Conservation (phyloP, 1,140 invertebrate species). For the Hyles vespertilio region DNA sequence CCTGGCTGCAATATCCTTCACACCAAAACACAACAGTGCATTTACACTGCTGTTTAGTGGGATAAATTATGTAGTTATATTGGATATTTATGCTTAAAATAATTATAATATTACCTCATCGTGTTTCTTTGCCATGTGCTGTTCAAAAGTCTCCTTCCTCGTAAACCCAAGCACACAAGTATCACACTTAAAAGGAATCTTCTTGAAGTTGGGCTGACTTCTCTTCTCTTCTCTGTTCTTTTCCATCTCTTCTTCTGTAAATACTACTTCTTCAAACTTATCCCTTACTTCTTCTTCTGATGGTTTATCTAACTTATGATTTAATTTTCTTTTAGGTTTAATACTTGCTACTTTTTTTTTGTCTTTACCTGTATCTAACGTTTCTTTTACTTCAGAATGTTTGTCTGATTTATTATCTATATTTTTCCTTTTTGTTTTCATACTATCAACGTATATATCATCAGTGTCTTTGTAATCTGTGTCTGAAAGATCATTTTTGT, state of each 20-base stretch:
- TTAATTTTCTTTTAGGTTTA: not conserved
- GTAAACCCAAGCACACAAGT: slow-evolving; percentile 43
- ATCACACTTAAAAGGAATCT: slow-evolving; percentile 44
- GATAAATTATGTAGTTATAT: too few relatives aligned
- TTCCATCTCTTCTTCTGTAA: slow-evolving; percentile 39
- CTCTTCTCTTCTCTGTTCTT: slow-evolving; percentile 39
- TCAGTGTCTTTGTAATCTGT: slow-evolving; percentile 5
- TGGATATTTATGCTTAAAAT: too few relatives aligned
- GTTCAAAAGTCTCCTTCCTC: slow-evolving; percentile 26
- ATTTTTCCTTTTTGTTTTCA: slow-evolving; percentile 3
- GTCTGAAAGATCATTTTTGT: not conserved
- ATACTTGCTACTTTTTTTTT: not conserved
- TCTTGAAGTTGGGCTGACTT: slow-evolving; percentile 44
- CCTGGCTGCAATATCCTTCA: too few relatives aligned
- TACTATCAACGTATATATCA: slow-evolving; percentile 4
- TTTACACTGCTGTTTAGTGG: too few relatives aligned
- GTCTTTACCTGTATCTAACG: not conserved
- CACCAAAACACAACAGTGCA: too few relatives aligned
- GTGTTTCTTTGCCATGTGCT: slow-evolving; percentile 40
- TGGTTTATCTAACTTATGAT: slow-evolving; percentile 11
- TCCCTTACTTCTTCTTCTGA: slow-evolving; percentile 20
- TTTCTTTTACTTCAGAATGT: not conserved
- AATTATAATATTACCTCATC: slow-evolving; percentile 23
- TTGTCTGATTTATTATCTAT: too few relatives aligned
- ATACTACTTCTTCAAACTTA: slow-evolving; percentile 34